Evolutionary conservation across 2,797 vertebrate genomes (phyloP).

Genomic region (Lagocephalus sceleratus): DNA sequence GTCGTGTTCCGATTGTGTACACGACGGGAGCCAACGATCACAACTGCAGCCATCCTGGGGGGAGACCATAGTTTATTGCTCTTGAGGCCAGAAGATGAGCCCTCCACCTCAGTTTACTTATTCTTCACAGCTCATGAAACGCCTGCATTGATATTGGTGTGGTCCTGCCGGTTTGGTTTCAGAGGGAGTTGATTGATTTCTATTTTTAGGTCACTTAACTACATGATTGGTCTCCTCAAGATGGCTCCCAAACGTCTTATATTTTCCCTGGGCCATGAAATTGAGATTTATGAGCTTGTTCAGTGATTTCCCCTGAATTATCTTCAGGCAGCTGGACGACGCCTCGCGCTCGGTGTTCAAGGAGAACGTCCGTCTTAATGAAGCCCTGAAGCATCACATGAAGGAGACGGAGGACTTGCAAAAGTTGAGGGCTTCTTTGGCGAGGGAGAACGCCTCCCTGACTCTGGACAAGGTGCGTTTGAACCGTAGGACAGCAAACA

Average conservation of each 20-base stretch:
- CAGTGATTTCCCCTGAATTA: background rate
- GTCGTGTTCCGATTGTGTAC: constrained; percentile 57
- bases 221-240: background rate
- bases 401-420: constrained; percentile 77
- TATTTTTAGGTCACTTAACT: constrained; percentile 20
- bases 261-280: background rate
- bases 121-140: constrained; percentile 54
- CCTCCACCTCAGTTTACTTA: constrained; percentile 51
- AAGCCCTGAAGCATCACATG: constrained; percentile 77
- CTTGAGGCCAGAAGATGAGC: constrained; percentile 48
- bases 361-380: constrained; percentile 82
- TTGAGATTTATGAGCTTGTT: background rate
- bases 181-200: constrained; percentile 44
- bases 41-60: constrained; percentile 41
- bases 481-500: constrained; percentile 45
- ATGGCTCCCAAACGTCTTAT: background rate
- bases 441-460: constrained; percentile 73
- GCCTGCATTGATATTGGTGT: constrained; percentile 62
- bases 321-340: constrained; percentile 80
- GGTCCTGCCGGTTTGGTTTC: constrained; percentile 40
- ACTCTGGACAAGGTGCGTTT: constrained; percentile 69
- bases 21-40: constrained; percentile 69
- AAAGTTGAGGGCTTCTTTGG: constrained; percentile 68
- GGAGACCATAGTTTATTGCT: constrained; percentile 55
- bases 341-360: constrained; percentile 80